Evolutionary conservation across 2,888 invertebrate species (phyloP), one percentile per base, ranked within the genome.

Genomic region (Neelides folsomi): DNA sequence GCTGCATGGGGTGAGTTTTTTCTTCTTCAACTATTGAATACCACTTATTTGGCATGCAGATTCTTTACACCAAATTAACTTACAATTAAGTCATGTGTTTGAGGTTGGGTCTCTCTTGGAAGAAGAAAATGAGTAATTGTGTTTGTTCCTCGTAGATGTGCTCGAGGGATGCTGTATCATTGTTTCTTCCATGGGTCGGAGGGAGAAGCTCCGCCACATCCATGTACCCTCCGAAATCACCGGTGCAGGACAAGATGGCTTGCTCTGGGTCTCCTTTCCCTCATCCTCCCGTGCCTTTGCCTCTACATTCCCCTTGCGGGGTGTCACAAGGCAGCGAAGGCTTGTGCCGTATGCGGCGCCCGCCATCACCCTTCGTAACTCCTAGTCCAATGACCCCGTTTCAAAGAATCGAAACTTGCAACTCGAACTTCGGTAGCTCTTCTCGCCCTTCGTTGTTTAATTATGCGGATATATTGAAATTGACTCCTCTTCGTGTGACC

Each of bases 241-340:
- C 78, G 79, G 54, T 86, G 86, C 72, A 76, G 80, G 51, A 83
- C 83, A 66, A 79, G 88, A 74, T 93, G 93, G 92, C 70, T 86
- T 60, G 86, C 87, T 52, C 73, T 94, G 63, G 80, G 87, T 27
- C 75, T 93, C 56, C 78, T 94, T 50, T 86, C 87, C 54, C 72
- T 92, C 60, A 74, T 93, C 65, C 84, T 93, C 67, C 94, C 94
- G 63, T 94, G 94, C 72, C 76, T 95, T 66, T 94, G 93, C 79
- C 86, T 89, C 73, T 94, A 94, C 75, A 80, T 84, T 66, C 89
- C 90, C 54, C 76, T 93, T 59, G 81, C 82, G 66, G 81, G 85
- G 65, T 82, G 83, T 67, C 90, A 92, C 73, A 78, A 80, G 73
- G 82, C 86, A 66, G 87, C 87, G 48, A 77, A 83, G 57, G 77